Evolutionary conservation across 2,113 vertebrate species (phyloP).

Genomic region (Aptenodytes patagonicus): DNA sequence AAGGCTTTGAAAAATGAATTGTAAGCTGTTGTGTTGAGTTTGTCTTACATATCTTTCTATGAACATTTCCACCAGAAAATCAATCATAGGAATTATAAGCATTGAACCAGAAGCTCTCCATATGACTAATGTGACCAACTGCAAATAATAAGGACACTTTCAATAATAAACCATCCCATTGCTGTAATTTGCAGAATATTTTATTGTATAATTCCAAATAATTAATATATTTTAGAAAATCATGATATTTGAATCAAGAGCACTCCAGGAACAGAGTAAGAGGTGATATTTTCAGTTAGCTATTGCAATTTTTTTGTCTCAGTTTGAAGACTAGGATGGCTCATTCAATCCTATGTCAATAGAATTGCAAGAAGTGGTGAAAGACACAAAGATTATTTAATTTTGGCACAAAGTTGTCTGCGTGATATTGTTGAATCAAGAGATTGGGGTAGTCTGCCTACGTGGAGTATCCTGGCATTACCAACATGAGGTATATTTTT

Average conservation of each 20-base stretch:
- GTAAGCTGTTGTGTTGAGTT: background rate
- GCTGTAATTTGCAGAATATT: background rate
- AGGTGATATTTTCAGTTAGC: background rate
- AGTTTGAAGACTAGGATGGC: background rate
- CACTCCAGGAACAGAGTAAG: background rate
- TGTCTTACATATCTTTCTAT: background rate
- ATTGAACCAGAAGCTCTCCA: background rate
- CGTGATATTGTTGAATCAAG: background rate
- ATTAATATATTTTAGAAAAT: background rate
- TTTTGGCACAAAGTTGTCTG: background rate
- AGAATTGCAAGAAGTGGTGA: background rate
- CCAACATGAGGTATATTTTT: background rate
- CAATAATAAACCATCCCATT: background rate
- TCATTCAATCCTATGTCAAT: background rate
- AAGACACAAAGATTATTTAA: background rate
- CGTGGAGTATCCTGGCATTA: background rate
- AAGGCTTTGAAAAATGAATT: background rate
- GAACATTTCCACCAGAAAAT: background rate
- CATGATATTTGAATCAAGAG: background rate
- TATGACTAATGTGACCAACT: background rate
- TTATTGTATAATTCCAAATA: background rate
- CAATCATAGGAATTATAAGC: background rate
- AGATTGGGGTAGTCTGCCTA: background rate
- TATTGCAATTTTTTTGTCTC: background rate
- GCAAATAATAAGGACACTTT: background rate